Conservation (phyloP, 1,140 invertebrate species). For the Euglossa dilemma region DNA sequence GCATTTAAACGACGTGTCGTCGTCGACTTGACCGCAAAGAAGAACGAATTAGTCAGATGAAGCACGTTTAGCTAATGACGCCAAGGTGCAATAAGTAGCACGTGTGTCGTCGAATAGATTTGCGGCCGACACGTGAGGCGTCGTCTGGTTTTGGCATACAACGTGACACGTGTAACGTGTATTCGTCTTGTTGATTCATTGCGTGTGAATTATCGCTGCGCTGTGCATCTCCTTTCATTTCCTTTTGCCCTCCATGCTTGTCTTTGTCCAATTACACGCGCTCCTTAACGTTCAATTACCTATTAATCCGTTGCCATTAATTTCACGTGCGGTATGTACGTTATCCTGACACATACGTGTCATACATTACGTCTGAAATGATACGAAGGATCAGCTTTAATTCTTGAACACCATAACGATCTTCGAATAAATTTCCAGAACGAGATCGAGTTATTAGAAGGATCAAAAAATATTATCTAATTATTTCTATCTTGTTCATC, state of each 20-base stretch:
- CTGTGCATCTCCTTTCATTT: background rate
- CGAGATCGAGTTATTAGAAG: too few relatives aligned
- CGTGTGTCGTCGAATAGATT: conserved; percentile 76
- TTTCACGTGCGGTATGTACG: too few relatives aligned
- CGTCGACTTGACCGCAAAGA: conserved; percentile 1
- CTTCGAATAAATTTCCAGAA: too few relatives aligned
- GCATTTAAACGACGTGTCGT: background rate
- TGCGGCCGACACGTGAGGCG: conserved; percentile 72
- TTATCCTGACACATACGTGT: too few relatives aligned
- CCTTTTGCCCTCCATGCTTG: background rate
- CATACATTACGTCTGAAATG: too few relatives aligned
- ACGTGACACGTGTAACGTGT: conserved; percentile 72
- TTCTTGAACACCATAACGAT: too few relatives aligned
- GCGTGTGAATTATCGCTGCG: conserved; percentile 60
- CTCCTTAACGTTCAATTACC: background rate
- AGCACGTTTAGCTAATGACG: conserved; percentile 51
- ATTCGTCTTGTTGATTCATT: conserved; percentile 72
- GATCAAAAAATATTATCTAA: too few relatives aligned
- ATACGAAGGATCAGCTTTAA: too few relatives aligned
- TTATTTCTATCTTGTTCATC: too few relatives aligned
- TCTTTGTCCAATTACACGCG: background rate
- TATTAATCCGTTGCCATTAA: too few relatives aligned
- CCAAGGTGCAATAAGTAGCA: conserved; percentile 72
- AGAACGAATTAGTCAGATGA: conserved; percentile 55
- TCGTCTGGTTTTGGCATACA: conserved; percentile 73